Percentiles rank a stretch among this genome's conserved stretches.
Conservation (phyloP, 2,113 vertebrate genomes). For the Ptychochromis oligacanthus region DNA sequence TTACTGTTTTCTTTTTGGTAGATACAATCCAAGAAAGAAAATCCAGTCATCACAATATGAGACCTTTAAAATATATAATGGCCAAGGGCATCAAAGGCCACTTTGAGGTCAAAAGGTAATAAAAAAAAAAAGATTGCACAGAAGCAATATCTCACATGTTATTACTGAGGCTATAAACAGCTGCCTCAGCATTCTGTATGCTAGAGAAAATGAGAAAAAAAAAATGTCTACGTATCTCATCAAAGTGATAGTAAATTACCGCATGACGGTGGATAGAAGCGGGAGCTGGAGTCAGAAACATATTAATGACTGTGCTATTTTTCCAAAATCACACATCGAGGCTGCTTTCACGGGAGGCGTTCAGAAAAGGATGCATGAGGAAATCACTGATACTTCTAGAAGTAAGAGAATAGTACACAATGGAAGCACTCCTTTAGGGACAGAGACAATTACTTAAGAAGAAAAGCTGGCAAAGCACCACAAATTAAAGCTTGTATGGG, state of each 20-base stretch:
- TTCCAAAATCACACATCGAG: not conserved
- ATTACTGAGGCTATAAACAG: not conserved
- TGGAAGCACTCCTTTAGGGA: not conserved
- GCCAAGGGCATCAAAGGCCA: not conserved
- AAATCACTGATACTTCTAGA: not conserved
- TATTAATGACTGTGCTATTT: not conserved
- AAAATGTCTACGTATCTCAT: not conserved
- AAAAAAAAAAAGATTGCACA: not conserved
- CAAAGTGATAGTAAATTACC: not conserved
- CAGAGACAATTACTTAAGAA: not conserved
- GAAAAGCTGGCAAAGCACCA: not conserved
- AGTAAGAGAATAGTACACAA: not conserved
- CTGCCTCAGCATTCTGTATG: constrained; percentile 3
- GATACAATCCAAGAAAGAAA: not conserved
- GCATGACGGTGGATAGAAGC: not conserved
- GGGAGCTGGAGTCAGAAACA: not conserved
- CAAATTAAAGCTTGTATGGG: not conserved
- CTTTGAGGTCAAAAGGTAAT: constrained; percentile 2
- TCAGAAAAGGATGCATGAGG: not conserved
- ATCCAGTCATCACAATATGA: not conserved
- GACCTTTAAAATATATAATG: not conserved
- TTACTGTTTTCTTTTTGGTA: not conserved
- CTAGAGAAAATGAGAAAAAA: not conserved
- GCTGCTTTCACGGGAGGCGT: not conserved
- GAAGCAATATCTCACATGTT: not conserved